Evolutionary conservation across 2,888 invertebrate species (phyloP), one percentile per base, ranked within the genome.

Genomic region (Clusia tigrina): DNA sequence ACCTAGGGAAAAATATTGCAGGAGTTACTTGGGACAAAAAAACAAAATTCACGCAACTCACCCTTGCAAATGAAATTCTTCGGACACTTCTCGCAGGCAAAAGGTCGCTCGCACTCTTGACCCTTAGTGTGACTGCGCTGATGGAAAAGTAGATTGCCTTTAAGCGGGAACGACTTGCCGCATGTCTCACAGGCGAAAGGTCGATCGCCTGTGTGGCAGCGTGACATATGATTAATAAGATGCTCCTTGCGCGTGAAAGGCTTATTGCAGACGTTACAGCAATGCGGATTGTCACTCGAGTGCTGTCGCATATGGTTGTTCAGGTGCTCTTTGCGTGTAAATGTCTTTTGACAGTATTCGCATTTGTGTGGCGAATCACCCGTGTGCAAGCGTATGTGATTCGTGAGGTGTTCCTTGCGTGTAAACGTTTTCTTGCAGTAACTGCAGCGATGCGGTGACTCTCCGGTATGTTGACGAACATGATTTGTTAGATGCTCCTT

Each of bases 31-130:
- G 32, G 32, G 12, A 32, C 5, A 42, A 42, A 5, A 42, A n/a
- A n/a, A n/a, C n/a, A n/a, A n/a, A n/a, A n/a, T n/a, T n/a, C n/a
- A n/a, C n/a, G n/a, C n/a, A 54, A 17, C 72, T 74, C 77, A 85
- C 93, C 93, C 87, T 94, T 94, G 84, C 93, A 93, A 86, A 93
- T 91, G 80, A 94, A 94, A 81, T 92, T 92, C 82, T 94, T 94
- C 52, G 91, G 91, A 77, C 94, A 94, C 59, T 94, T 85, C 73
- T 93, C 93, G 78, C 94, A 94, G 59, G 90, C 87, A 84, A 91
- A 93, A 1, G 89, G 89, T 62, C 89, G 85, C 69, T 89, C 88
- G 64, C 87, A 88, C 67, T 87, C 87, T 70, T 87, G 87, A 32
- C 88, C 87, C 80, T 93, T 93, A 76, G 91, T 91, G 84, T 94